Percentiles rank a stretch among this genome's conserved stretches.
Evolutionary conservation across 2,888 invertebrate species (phyloP).

Genomic region (Drosophila borborema): DNA sequence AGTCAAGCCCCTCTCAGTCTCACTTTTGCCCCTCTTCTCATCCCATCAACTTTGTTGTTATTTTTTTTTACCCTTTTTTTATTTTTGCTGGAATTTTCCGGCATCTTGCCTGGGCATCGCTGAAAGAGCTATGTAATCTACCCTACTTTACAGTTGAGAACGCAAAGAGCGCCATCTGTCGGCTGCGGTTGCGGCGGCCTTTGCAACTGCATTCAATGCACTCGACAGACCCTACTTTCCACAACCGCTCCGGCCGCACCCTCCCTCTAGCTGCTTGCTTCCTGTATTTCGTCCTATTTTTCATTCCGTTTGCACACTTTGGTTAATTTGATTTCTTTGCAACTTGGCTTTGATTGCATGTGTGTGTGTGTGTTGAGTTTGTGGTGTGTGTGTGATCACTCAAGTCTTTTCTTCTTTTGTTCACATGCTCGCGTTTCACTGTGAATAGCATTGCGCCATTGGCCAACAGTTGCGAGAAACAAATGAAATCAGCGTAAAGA

Average conservation of each 20-base stretch:
- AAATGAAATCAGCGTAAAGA: neutral
- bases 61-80: neutral
- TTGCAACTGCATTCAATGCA: slow-evolving; percentile 50
- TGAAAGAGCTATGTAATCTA: slow-evolving; percentile 72
- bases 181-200: slow-evolving; percentile 22
- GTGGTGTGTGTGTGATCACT: slow-evolving; percentile 21
- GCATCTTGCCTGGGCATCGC: slow-evolving; percentile 55
- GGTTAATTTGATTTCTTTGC: slow-evolving; percentile 73
- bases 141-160: slow-evolving; percentile 75
- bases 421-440: slow-evolving; percentile 4
- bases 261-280: neutral
- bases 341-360: slow-evolving; percentile 35
- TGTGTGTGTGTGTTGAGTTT: slow-evolving; percentile 7
- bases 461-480: slow-evolving; percentile 6
- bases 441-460: slow-evolving; percentile 14
- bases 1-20: slow-evolving; percentile 1
- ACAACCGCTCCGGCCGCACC: neutral
- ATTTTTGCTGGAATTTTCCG: slow-evolving; percentile 41
- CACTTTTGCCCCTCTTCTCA: neutral
- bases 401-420: neutral
- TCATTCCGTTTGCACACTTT: slow-evolving; percentile 73
- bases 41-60: neutral
- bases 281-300: slow-evolving; percentile 32
- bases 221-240: slow-evolving; percentile 12
- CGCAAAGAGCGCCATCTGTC: slow-evolving; percentile 45